Conservation (phyloP, 2,888 invertebrate genomes). For the Amiota mariae region DNA sequence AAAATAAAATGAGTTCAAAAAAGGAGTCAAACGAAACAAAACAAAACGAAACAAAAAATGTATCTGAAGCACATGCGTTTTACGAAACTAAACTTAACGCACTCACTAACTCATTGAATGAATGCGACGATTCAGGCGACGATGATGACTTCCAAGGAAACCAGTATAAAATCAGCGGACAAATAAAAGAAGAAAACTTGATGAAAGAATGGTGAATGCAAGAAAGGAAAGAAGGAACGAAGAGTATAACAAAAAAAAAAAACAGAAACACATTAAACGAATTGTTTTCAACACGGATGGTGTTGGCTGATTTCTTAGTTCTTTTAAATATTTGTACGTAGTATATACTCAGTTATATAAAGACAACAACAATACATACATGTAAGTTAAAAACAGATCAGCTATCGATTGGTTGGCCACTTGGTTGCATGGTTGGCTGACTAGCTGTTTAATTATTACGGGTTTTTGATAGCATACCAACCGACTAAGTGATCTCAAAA, state of each 20-base stretch:
- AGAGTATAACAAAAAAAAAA: not conserved
- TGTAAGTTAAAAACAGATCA: not conserved
- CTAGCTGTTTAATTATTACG: not conserved
- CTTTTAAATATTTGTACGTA: not conserved
- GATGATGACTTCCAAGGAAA: conserved; percentile 16
- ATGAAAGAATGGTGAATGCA: too few species aligned
- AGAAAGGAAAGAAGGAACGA: not conserved
- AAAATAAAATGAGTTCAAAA: conserved; percentile 20
- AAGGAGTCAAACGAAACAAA: not conserved
- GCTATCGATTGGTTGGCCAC: not conserved
- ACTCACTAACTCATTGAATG: not conserved
- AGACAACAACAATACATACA: too few species aligned
- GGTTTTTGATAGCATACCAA: not conserved
- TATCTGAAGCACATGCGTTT: too few species aligned
- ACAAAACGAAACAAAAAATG: not conserved
- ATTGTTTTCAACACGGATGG: conserved; percentile 62
- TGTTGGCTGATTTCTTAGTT: conserved; percentile 52
- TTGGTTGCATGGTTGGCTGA: not conserved
- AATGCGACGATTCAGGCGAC: not conserved
- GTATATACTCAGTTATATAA: not conserved
- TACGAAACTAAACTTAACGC: not conserved
- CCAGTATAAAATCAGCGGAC: not conserved
- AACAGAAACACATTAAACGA: conserved; percentile 21
- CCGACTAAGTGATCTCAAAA: not conserved
- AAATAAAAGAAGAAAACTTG: too few species aligned